Evolutionary conservation across 53 echinoderm and acorn worm species (phyloP), one percentile per base, ranked within the genome.

Genomic region (Echinometra lucunter): DNA sequence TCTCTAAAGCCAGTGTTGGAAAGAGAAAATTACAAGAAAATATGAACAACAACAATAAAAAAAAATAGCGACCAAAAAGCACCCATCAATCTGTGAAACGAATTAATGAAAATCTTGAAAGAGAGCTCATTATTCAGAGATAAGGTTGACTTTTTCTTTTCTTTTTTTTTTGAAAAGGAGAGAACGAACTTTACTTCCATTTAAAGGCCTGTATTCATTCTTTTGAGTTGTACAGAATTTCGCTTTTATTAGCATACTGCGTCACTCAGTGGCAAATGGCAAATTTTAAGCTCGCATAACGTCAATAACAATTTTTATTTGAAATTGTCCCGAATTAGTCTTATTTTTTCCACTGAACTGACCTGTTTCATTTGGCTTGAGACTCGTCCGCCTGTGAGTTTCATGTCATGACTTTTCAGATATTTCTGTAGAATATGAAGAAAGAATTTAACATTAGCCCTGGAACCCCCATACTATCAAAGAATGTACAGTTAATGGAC

Each of bases 361-460:
- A 42, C 78, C 78, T 78, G 15, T 74, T 74, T 28, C 38, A 17
- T 9, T 74, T 16, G 74, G 38, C 38, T 49, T 49, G 88, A 88
- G 49, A 88, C 58, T 60, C 92, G 44, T 44, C 92, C 92, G 9
- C 72, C 53, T 45, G 72, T 72, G 28, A 92, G 92, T 19, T 92
- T 92, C 47, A n/a, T 92, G 57, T 92, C 92, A 11, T 44, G 44
- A 9, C 0, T 27, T 42, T 69, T 67, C 11, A 92, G 92, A 45
- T 70, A 92, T 70, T 92, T 92, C 92, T 92, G 92, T 0, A 30
- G 45, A 49, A 49, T 19, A 49, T 4, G 42, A 78, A 38, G 21
- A 78, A 16, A 37, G 21, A 6, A 78, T 42, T 6, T 19, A 63
- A 78, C 42, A 12, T 78, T 78, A 78, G 35, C 32, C 72, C n/a